Conservation (phyloP, 2,113 vertebrate species). For the Chloropsis hardwickii region DNA sequence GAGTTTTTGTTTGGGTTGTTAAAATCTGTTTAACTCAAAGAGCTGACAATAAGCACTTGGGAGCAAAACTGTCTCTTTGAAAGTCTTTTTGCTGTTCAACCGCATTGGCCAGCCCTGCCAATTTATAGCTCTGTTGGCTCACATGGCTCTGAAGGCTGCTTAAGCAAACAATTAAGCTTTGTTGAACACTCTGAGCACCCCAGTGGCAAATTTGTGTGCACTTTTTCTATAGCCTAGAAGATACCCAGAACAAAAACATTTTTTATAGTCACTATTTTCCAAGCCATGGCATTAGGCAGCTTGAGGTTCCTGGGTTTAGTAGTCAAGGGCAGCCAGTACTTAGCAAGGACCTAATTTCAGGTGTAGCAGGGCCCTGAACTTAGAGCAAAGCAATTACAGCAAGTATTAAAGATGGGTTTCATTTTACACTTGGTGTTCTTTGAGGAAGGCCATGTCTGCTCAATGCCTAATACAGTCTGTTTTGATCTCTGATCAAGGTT, state of each 20-base stretch:
- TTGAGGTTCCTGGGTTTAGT: background rate
- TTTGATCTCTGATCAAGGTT: background rate
- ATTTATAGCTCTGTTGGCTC: background rate
- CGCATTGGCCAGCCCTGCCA: slow-evolving; percentile 24
- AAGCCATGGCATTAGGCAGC: background rate
- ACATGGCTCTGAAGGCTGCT: slow-evolving; percentile 13
- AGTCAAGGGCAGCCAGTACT: background rate
- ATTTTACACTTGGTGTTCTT: background rate
- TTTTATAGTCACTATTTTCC: background rate
- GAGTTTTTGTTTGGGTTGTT: slow-evolving; percentile 60
- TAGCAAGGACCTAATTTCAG: background rate
- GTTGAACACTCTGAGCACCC: background rate
- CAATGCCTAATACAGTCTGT: background rate
- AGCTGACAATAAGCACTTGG: slow-evolving; percentile 51
- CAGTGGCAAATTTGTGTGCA: background rate
- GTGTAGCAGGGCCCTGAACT: background rate
- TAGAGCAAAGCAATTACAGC: background rate
- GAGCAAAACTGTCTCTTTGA: slow-evolving; percentile 43
- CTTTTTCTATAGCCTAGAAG: background rate
- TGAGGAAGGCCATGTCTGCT: background rate
- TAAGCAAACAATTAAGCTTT: slow-evolving; percentile 52
- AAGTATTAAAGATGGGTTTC: background rate
- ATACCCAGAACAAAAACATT: background rate
- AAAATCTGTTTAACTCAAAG: slow-evolving; percentile 60
- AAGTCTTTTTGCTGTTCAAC: slow-evolving; percentile 43